Base-by-base conservation (phyloP, 2,888 invertebrate species). In the Volucella bombylans region DNA sequence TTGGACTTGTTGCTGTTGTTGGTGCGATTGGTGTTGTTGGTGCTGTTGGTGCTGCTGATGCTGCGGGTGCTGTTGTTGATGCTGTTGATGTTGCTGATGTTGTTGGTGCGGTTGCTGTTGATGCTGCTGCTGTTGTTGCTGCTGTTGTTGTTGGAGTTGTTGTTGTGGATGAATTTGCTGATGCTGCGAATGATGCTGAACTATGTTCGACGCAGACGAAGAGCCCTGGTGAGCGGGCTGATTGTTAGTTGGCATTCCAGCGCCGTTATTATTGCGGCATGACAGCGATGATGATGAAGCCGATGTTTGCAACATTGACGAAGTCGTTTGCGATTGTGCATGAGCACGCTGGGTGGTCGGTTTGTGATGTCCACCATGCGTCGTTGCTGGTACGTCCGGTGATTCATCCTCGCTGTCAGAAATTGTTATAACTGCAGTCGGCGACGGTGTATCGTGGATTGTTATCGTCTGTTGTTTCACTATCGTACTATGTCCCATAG, bases 371-470 rank as follows among this genome's bases (percentile, higher is more conserved):
- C 73, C 81, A 64, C 73, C 69, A 9, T 86, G 77, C 8, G 87
- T 87, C 31, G 86, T 85, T 55, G 79, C 77, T 43, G 88, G 88
- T n/a, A 88, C 85, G 74, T 92, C 93, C 9, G 93, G 92, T 71
- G 94, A 93, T 89, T 98, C 98, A 90, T 98, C 98, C 90, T 98
- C 98, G 88, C 97, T 98, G 91, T 98, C 98, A 15, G 97, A 97
- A 89, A 98, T 97, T 52, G 98, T 98, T 90, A 99, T 98, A 88
- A 98, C 97, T 74, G 98, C 97, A 55, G 97, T 96, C 3, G 98
- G 98, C 41, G 98, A 98, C 1, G 98, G 98, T 38, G 98, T 97
- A 92, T 98, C 98, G 87, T 97, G 95, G 89, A 98, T 98, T 74
- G 98, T 98, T 90, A 98, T 98, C 14, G 98, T 98, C 90, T 97